These are phyloP conservation scores for Rynchops niger DNA, from an alignment of 2,113 vertebrate genomes.

Conservation along the genomic window DNA sequence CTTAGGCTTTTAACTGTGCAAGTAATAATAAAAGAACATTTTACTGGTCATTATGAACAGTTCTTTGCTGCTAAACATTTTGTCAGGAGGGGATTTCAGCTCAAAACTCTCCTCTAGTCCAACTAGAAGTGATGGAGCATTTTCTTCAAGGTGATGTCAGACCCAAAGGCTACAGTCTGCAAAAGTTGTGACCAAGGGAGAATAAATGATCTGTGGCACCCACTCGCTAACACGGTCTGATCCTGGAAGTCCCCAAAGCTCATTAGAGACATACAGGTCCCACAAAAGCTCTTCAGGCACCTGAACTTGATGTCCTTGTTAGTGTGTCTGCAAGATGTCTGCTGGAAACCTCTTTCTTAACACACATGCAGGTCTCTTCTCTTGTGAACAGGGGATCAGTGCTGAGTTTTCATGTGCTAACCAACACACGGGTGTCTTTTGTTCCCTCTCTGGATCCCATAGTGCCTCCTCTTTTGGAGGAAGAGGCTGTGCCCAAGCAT, in stretches of 20 bases:
- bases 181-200: not conserved
- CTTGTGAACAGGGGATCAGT: not conserved
- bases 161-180: not conserved
- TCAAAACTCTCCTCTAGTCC: not conserved
- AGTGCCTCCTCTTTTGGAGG: not conserved
- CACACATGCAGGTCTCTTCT: not conserved
- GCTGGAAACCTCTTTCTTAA: not conserved
- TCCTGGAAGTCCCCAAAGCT: not conserved
- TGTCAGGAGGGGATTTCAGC: not conserved
- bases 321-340: not conserved
- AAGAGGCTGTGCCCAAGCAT: not conserved
- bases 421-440: not conserved
- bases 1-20: not conserved
- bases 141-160: not conserved
- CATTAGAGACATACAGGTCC: not conserved
- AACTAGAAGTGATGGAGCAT: not conserved
- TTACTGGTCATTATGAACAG: accelerated
- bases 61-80: not conserved
- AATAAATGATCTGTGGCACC: not conserved
- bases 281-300: not conserved
- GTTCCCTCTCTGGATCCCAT: not conserved
- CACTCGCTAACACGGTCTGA: not conserved
- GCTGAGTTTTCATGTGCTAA: not conserved
- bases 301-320: not conserved
- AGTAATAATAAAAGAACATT: not conserved